These are phyloP conservation scores for Ametastegia equiseti DNA, from an alignment of 2,888 invertebrate species.

Conservation along the genomic window DNA sequence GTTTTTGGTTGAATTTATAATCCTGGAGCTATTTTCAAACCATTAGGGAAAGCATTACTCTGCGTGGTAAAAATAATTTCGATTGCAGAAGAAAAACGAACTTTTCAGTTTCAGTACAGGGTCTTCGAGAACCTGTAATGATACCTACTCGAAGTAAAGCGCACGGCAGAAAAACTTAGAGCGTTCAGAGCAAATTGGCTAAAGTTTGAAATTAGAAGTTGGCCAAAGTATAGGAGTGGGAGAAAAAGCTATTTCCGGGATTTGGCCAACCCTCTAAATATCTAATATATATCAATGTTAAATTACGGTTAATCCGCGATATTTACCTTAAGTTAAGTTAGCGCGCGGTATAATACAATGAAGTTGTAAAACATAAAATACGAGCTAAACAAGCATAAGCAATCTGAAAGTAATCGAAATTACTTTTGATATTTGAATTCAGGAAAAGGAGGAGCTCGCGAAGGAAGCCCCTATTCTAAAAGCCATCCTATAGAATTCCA, in stretches of 20 bases:
- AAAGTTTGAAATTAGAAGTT: conserved; percentile 39
- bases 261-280: not conserved
- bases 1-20: not conserved
- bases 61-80: not conserved
- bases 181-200: conserved; percentile 13
- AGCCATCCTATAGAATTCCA: not conserved
- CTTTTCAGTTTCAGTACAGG: not conserved
- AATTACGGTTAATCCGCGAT: not conserved
- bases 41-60: not conserved
- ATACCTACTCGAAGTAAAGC: not conserved
- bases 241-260: not conserved
- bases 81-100: not conserved
- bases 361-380: not conserved
- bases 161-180: conserved; percentile 7
- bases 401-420: conserved; percentile 2
- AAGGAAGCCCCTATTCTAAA: not conserved
- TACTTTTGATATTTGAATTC: conserved; percentile 12
- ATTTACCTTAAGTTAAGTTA: not conserved
- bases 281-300: not conserved
- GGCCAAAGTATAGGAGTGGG: not conserved
- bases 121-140: not conserved
- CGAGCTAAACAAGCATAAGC: not conserved
- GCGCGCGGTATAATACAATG: not conserved
- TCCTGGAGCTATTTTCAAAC: not conserved
- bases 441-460: not conserved